Base-by-base conservation (phyloP, 2,797 vertebrate species). In the Amphiprion clarkii region DNA sequence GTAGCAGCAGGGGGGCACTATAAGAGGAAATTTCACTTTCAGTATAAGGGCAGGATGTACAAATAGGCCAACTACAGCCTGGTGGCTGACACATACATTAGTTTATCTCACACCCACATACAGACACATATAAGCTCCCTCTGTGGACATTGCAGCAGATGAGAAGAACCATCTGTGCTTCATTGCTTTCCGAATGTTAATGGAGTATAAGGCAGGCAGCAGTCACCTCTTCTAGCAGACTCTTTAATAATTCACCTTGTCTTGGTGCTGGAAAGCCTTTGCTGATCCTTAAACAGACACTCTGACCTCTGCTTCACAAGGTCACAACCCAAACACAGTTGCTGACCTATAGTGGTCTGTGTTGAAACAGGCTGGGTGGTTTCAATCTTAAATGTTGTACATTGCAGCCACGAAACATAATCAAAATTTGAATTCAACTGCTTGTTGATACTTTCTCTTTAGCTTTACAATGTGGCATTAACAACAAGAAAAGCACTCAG, bases 241-340 rank as follows among this genome's bases (percentile, higher is more conserved):
- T 76, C 46, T 29, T 91, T 79, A 88, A 88, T 89, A 88, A 92
- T 91, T 92, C 79, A 89, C 44, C 65, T 21, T 55, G 39, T 23
- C 58, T 67, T 74, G 68, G 81, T 46, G 77, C 67, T 48, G 6
- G 60, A 61, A 64, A 78, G 62, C 19, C 70, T 62, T 57, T 61
- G 56, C 25, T 64, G 36, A 84, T 76, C 71, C 55, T 57, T 51
- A 68, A 59, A 63, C 53, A 76, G 51, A 56, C 40, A 58, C 36
- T 71, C 23, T 84, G 74, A 91, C 89, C 84, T 84, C 64, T 61
- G 36, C 68, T 29, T 71, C 71, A 58, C 36, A 71, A 71, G 46
- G 59, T 60, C 53, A 58, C 40, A 70, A 39, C 60, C 57, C 48
- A 73, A 67, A 67, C 54, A 73, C 63, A 53, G 53, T 49, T 16